phyloP scores from a whole-genome alignment of 1,140 invertebrate species.

The Trichonephila inaurata region DNA sequence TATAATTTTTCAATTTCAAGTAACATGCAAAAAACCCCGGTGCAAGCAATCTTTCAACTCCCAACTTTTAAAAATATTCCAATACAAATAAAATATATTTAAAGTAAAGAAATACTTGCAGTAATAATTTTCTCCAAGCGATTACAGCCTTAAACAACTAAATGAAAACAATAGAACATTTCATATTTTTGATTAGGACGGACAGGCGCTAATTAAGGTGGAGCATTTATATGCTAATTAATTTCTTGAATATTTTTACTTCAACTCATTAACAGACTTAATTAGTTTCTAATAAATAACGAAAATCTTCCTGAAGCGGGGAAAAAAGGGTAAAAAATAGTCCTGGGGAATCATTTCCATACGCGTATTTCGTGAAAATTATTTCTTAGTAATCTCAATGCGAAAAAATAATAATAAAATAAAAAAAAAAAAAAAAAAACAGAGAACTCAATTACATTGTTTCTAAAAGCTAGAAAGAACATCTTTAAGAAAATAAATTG shows the following conservation, averaged over 20 bases:
- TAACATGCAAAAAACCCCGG: no score
- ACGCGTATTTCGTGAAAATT: not conserved
- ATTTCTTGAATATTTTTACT: not conserved
- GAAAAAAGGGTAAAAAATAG: not conserved
- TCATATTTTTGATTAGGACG: not conserved
- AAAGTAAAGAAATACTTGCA: no score
- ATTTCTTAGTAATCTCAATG: not conserved
- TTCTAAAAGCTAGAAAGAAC: not conserved
- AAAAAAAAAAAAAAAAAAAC: conserved; percentile 2
- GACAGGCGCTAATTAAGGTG: not conserved
- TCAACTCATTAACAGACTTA: not conserved
- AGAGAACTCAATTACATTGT: not conserved
- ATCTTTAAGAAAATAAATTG: not conserved
- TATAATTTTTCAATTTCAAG: no score
- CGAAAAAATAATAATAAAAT: not conserved
- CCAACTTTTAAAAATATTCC: no score
- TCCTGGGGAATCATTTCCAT: not conserved
- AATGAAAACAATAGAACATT: not conserved
- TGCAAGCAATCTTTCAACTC: no score
- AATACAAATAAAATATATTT: no score
- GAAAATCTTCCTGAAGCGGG: not conserved
- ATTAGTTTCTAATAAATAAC: conserved; percentile 10
- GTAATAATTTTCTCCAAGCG: no score
- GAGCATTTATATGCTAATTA: not conserved
- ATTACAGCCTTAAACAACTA: not conserved